phyloP scores from a whole-genome alignment of 2,113 vertebrate species.

The Pterophyllum scalare region DNA sequence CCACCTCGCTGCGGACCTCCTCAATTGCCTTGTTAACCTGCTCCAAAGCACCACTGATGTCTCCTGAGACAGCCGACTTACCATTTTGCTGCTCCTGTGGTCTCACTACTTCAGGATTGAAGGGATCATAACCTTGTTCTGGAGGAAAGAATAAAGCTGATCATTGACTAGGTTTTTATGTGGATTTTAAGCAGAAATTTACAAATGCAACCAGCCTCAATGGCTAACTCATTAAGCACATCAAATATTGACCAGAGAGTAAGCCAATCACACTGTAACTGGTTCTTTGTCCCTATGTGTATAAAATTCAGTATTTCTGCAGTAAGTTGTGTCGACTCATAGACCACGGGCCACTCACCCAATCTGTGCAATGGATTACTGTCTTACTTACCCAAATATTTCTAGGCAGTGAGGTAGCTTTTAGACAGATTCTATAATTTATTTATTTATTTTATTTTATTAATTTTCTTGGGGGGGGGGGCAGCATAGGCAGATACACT shows the following conservation, averaged over 20 bases:
- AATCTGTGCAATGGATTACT: neutral
- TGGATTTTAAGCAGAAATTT: neutral
- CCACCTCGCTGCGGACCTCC: constrained; percentile 90
- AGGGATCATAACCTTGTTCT: constrained; percentile 94
- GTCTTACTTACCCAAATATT: neutral
- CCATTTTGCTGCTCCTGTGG: constrained; percentile 77
- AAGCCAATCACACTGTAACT: neutral
- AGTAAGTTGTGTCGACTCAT: neutral
- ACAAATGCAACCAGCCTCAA: neutral
- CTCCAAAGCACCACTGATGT: constrained; percentile 84
- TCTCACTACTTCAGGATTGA: constrained; percentile 89
- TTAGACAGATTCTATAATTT: no score
- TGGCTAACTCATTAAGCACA: neutral
- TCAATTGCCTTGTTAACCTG: constrained; percentile 95
- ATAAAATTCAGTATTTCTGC: neutral
- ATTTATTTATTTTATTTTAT: no score
- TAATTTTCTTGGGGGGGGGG: no score
- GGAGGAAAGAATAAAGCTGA: neutral
- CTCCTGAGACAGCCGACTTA: constrained; percentile 72
- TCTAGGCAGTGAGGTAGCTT: neutral
- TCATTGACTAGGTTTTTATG: neutral
- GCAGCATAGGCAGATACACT: no score
- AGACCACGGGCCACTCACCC: neutral
- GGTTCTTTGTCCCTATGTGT: neutral
- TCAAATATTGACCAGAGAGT: neutral